Percentiles rank a stretch among this genome's conserved stretches.
phyloP scores from a whole-genome alignment of 2,888 invertebrate species.

The Notocelia uddmanniana region DNA sequence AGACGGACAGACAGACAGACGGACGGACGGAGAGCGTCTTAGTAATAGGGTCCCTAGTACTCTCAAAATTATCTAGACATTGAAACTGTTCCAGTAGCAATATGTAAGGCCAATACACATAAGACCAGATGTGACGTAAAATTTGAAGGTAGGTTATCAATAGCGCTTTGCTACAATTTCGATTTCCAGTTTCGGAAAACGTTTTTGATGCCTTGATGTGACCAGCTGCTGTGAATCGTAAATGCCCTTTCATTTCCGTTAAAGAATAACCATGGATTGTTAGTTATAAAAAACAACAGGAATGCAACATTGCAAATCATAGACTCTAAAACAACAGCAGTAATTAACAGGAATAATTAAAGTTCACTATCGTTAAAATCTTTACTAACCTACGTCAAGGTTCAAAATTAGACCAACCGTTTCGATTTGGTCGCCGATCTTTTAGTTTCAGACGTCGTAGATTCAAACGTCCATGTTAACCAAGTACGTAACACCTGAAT shows the following conservation, averaged over 20 bases:
- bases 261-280: neutral
- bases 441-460: neutral
- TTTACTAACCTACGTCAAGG: slow-evolving; percentile 23
- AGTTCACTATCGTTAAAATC: neutral
- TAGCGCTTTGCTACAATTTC: too few species aligned
- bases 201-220: too few species aligned
- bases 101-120: too few species aligned
- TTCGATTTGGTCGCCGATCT: neutral
- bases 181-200: too few species aligned
- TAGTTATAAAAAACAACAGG: neutral
- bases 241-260: too few species aligned
- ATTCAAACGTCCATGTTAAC: neutral
- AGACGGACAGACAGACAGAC: too few species aligned
- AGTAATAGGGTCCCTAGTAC: too few species aligned
- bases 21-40: too few species aligned
- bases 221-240: too few species aligned
- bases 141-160: too few species aligned
- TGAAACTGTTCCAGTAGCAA: neutral
- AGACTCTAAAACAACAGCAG: neutral
- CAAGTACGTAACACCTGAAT: neutral
- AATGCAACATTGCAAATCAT: neutral
- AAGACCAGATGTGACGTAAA: too few species aligned
- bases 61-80: neutral
- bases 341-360: neutral
- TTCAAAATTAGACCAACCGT: slow-evolving; percentile 13